These are phyloP conservation scores for Palythoa heliodiscus DNA, from an alignment of 92 coral and sea anemone genomes.

Conservation along the genomic window DNA sequence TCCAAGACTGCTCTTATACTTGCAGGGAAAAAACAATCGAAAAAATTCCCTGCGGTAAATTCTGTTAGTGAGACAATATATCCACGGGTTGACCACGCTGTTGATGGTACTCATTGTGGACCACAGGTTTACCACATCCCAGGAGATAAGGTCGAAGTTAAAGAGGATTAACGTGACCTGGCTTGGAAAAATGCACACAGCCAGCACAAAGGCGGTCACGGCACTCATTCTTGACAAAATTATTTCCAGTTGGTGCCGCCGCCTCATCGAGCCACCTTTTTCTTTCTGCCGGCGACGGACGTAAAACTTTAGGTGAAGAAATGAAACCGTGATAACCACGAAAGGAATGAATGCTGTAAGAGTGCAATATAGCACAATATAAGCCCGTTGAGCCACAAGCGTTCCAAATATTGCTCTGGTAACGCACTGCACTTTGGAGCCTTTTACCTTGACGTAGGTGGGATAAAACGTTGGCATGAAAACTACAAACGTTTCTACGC, in stretches of 20 bases:
- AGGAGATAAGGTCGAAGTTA: conserved; percentile 9
- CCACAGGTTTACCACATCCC: conserved; percentile 39
- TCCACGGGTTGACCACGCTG: conserved; percentile 33
- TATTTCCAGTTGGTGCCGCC: conserved; percentile 20
- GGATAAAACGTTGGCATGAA: conserved; percentile 4
- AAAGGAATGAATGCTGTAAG: conserved; percentile 24
- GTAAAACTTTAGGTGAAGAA: conserved; percentile 5
- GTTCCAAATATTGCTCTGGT: background rate
- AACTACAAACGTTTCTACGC: conserved; percentile 1
- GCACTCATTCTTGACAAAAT: conserved; percentile 28
- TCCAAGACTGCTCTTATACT: background rate
- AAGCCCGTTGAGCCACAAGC: background rate
- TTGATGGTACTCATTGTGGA: conserved; percentile 16
- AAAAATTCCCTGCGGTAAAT: conserved; percentile 20
- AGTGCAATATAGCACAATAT: conserved; percentile 5
- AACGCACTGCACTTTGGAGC: conserved; percentile 1
- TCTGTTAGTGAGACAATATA: conserved; percentile 27
- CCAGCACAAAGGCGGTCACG: conserved; percentile 15
- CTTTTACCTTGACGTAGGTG: conserved; percentile 10
- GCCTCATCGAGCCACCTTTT: background rate
- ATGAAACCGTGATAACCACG: conserved; percentile 3
- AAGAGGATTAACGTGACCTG: conserved; percentile 25
- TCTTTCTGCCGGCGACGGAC: background rate
- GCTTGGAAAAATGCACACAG: conserved; percentile 23
- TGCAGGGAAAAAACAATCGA: background rate